phyloP scores from a whole-genome alignment of 2,797 vertebrate species.

The Otolemur crassicaudatus region DNA sequence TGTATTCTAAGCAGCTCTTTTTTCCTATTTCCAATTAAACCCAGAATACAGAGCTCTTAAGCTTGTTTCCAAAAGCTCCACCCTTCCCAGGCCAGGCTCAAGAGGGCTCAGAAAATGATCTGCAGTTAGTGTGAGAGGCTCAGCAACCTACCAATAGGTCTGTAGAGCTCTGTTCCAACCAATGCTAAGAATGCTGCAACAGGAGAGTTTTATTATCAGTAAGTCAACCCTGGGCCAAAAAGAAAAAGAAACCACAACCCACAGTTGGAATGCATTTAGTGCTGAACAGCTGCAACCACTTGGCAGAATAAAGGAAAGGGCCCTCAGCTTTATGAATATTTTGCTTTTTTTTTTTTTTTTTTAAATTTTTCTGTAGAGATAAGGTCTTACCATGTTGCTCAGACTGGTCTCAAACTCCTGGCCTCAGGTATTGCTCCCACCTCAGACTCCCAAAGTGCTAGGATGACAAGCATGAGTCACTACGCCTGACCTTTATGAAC shows the following conservation, averaged over 20 bases:
- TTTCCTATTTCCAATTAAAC: not conserved
- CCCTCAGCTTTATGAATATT: not conserved
- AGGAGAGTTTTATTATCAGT: not conserved
- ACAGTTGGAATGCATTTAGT: not conserved
- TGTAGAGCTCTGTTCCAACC: not conserved
- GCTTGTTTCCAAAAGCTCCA: not conserved
- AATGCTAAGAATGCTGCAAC: not conserved
- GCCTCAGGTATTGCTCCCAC: not conserved
- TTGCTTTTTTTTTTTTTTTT: not conserved
- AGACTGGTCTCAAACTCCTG: not conserved
- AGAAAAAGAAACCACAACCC: slow-evolving; percentile 50
- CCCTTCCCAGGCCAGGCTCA: slow-evolving; percentile 2
- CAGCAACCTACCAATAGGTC: slow-evolving; percentile 5
- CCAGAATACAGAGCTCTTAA: not conserved
- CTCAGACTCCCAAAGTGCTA: not conserved
- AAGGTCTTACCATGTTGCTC: not conserved
- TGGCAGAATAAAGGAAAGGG: not conserved
- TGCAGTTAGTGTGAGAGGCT: slow-evolving; percentile 14
- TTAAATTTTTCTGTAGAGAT: not conserved
- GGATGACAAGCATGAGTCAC: not conserved
- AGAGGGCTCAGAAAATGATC: slow-evolving; percentile 23
- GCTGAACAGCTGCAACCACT: not conserved
- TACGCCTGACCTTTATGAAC: not conserved
- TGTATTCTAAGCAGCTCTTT: not conserved
- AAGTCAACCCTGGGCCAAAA: not conserved